A percentile compares a stretch with the other conserved stretches of the same genome.
Conservation (phyloP, 2,888 invertebrate genomes). For the Exocentrus adspersus region DNA sequence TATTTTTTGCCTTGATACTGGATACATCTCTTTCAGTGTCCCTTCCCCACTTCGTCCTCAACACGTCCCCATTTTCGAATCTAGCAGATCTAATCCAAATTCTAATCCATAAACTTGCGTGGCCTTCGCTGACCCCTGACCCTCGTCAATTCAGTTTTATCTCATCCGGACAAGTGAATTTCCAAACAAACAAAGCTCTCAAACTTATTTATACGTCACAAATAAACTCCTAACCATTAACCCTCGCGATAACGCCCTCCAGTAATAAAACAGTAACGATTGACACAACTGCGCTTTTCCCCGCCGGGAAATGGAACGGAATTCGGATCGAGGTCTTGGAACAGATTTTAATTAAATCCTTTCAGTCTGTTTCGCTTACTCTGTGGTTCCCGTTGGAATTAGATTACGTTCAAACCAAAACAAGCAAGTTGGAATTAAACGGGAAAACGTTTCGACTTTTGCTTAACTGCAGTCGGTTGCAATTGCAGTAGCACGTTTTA, state of each 20-base stretch:
- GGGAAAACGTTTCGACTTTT: too few species aligned
- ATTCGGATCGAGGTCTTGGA: neutral
- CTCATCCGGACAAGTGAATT: conserved; percentile 4
- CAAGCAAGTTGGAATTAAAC: too few species aligned
- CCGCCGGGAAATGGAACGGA: neutral
- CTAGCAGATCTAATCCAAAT: too few species aligned
- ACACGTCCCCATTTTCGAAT: too few species aligned
- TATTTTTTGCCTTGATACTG: too few species aligned
- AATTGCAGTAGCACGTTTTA: too few species aligned
- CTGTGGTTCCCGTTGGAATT: neutral
- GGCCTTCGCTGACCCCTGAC: neutral
- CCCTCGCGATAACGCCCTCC: neutral
- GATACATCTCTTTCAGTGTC: too few species aligned
- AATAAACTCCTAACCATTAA: conserved; percentile 13
- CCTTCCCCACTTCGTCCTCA: too few species aligned
- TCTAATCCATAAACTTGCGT: too few species aligned
- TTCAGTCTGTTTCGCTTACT: conserved; percentile 1
- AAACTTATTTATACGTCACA: neutral
- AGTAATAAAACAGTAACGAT: conserved; percentile 10
- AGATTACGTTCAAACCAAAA: neutral
- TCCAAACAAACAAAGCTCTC: neutral
- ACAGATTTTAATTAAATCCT: conserved; percentile 14
- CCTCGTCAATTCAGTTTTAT: neutral
- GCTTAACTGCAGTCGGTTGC: too few species aligned
- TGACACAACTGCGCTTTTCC: neutral